phyloP scores from a whole-genome alignment of 2,888 invertebrate genomes.

The Cryptus viduatorius region DNA sequence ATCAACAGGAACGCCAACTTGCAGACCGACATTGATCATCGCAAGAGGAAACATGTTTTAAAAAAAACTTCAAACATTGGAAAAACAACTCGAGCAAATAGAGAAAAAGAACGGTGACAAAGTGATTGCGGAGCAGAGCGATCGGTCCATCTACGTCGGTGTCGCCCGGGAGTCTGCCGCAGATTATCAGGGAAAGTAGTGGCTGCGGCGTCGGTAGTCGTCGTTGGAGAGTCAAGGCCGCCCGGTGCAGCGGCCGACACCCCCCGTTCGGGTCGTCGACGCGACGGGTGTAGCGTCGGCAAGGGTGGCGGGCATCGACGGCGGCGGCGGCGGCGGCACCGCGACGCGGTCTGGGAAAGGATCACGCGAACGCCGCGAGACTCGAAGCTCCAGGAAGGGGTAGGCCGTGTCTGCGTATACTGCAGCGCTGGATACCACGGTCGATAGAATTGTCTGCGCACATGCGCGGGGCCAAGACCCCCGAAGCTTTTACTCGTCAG shows the following conservation, averaged over 20 bases:
- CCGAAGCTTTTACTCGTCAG: conserved; percentile 78
- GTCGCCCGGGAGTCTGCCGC: conserved; percentile 79
- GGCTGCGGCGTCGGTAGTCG: conserved; percentile 67
- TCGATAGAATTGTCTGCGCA: conserved; percentile 85
- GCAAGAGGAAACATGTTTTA: neutral
- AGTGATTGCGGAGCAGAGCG: conserved; percentile 34
- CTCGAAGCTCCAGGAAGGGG: conserved; percentile 77
- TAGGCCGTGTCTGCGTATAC: conserved; percentile 81
- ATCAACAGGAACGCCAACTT: neutral
- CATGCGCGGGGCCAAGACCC: conserved; percentile 79
- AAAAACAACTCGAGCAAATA: conserved; percentile 5
- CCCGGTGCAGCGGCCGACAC: conserved; percentile 72
- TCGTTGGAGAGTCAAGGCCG: conserved; percentile 81
- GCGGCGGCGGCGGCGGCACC: conserved; percentile 68
- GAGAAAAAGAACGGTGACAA: conserved; percentile 36
- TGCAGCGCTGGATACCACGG: conserved; percentile 78
- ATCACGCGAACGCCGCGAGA: conserved; percentile 72
- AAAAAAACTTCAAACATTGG: conserved; percentile 4
- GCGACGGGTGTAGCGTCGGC: conserved; percentile 60
- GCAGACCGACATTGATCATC: neutral
- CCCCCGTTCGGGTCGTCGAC: conserved; percentile 70
- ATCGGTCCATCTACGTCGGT: conserved; percentile 55
- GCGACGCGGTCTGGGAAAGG: conserved; percentile 73
- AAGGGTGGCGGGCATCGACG: conserved; percentile 50
- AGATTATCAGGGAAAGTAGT: conserved; percentile 81